phyloP scores from a whole-genome alignment of 2,113 vertebrate genomes.

The Machaerirhynchus nigripectus region DNA sequence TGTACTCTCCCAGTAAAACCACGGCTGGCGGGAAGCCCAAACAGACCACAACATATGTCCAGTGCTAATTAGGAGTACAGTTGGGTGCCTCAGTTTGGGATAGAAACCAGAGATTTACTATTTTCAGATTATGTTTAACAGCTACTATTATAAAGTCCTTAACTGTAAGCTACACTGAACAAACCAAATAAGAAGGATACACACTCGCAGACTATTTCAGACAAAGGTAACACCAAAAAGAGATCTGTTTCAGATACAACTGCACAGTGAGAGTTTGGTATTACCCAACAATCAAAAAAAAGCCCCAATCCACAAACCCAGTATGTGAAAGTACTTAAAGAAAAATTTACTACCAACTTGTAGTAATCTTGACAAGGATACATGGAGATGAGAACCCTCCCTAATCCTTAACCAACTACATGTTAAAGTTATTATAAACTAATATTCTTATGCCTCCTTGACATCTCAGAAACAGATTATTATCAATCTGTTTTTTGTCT shows the following conservation, averaged over 20 bases:
- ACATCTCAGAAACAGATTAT: background rate
- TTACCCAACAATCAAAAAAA: background rate
- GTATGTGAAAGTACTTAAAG: rapidly evolving
- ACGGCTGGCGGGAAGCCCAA: background rate
- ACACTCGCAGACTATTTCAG: background rate
- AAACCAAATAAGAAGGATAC: background rate
- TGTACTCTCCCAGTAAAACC: background rate
- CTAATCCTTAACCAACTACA: background rate
- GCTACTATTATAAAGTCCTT: background rate
- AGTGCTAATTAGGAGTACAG: background rate
- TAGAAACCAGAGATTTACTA: background rate
- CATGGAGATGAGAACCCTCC: background rate
- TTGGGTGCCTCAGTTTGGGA: background rate
- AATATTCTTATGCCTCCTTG: rapidly evolving
- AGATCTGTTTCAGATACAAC: background rate
- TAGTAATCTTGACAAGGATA: background rate
- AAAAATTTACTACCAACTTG: background rate
- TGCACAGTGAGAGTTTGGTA: background rate
- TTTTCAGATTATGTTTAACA: background rate
- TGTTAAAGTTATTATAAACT: background rate
- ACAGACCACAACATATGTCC: background rate
- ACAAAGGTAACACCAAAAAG: background rate
- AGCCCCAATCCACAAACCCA: rapidly evolving
- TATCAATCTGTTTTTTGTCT: background rate
- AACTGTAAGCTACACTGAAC: background rate